Percentiles rank a stretch among this genome's conserved stretches.
phyloP scores from a whole-genome alignment of 2,113 vertebrate genomes.

The Tapirus terrestris region DNA sequence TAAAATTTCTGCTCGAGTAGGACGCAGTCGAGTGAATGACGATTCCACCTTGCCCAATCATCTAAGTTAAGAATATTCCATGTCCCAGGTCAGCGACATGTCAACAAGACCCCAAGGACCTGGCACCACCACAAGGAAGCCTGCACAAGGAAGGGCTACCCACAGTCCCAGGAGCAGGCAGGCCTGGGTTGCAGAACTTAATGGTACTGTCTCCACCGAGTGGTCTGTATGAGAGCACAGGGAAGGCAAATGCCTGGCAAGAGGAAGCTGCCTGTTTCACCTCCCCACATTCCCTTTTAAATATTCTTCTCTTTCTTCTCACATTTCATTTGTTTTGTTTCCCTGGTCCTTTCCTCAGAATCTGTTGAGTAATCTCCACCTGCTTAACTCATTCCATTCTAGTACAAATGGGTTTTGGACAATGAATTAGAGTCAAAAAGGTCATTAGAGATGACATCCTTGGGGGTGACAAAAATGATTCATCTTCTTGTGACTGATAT shows the following conservation, averaged over 20 bases:
- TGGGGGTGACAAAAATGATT: background rate
- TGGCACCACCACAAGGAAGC: background rate
- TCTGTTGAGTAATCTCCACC: background rate
- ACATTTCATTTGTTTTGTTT: background rate
- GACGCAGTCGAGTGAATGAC: background rate
- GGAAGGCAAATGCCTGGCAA: rapidly evolving
- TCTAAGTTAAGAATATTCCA: background rate
- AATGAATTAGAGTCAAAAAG: background rate
- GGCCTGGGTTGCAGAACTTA: background rate
- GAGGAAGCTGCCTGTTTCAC: background rate
- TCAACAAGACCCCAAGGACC: background rate
- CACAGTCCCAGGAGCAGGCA: background rate
- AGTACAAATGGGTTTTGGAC: background rate
- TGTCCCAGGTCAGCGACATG: background rate
- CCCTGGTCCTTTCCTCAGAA: background rate
- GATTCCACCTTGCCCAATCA: background rate
- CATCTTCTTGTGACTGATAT: background rate
- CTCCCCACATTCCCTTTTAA: background rate
- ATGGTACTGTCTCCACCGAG: rapidly evolving
- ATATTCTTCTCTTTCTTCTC: background rate
- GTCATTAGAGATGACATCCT: background rate
- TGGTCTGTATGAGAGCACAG: background rate
- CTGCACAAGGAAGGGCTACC: background rate
- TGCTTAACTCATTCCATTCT: background rate
- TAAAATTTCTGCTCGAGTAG: background rate